Base-by-base conservation (phyloP, 2,113 vertebrate species). In the Prolemur simus region DNA sequence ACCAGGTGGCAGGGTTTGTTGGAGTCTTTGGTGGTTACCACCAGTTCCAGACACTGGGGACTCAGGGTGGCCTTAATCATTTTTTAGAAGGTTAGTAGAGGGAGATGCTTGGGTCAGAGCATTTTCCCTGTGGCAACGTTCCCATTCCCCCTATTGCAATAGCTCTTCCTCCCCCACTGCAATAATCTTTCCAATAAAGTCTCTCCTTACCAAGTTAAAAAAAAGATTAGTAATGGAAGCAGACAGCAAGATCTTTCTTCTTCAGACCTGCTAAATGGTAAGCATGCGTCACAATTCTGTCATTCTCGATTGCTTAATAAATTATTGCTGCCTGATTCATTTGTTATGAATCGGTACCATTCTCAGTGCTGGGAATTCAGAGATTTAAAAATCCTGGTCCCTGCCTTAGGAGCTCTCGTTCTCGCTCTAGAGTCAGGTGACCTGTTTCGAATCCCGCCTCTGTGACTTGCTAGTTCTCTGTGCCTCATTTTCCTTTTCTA, bases 151-250 rank as follows among this genome's bases (percentile, higher is more conserved):
- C 63, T 15, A 25, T 4, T 77, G 17, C n/a, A 18, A 0, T 9
- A 32, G 29, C 1, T n/a, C 3, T n/a, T 69, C 6, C 39, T 6
- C n/a, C 20, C 4, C n/a, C 15, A 12, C 11, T 13, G 5, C 20
- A 74, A 27, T 78, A 5, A 54, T 54, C 66, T 66, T 86, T 66
- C 18, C 27, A 87, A 23, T 18, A 56, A 81, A 85, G 39, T 42
- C 63, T 83, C 69, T 89, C 52, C 63, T 78, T 91, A 60, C 63
- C 25, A 37, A 49, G 32, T 60, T 83, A 21, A 17, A 84, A 42
- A 63, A 54, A 47, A 12, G 32, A 15, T 42, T 7, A 39, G 10
- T 6, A 66, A 32, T 88, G 54, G 54, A 78, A 89, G 68, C n/a
- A 49, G 74, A 52, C 8, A 56, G 52, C 8, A 27, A 49, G 56